Conservation (phyloP, 2,113 vertebrate genomes). For the Cyprinodon tularosa region DNA sequence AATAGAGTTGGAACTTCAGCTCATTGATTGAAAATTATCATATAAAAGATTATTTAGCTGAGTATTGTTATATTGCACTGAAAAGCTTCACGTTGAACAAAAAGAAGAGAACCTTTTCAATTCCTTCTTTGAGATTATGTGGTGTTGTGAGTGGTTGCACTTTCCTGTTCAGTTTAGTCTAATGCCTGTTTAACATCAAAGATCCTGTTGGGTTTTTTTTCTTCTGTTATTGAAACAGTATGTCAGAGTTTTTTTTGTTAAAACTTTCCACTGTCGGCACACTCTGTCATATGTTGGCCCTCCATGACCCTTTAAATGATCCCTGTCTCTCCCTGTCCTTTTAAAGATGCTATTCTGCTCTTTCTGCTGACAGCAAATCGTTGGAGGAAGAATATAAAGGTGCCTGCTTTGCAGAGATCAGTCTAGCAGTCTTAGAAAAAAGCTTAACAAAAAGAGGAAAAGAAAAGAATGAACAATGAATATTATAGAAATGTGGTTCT, state of each 20-base stretch:
- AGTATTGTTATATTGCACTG: neutral
- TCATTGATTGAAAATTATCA: conserved; percentile 25
- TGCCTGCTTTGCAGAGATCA: conserved; percentile 45
- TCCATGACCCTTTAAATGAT: conserved; percentile 12
- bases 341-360: conserved; percentile 25
- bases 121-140: neutral
- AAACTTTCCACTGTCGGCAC: neutral
- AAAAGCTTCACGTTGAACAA: neutral
- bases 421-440: conserved; percentile 10
- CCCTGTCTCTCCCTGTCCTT: conserved; percentile 20
- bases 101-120: neutral
- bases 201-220: neutral
- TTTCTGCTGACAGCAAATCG: conserved; percentile 67
- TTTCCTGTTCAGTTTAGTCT: neutral
- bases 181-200: neutral
- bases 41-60: conserved; percentile 8
- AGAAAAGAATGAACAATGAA: neutral
- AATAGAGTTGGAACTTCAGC: conserved; percentile 8
- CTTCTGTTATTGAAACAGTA: neutral
- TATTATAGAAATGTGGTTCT: neutral
- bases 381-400: conserved; percentile 45
- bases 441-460: conserved; percentile 2
- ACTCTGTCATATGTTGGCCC: neutral
- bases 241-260: conserved; percentile 19
- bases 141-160: neutral